Evolutionary conservation across 2,888 invertebrate genomes (phyloP).

Genomic region (Seira musarum): DNA sequence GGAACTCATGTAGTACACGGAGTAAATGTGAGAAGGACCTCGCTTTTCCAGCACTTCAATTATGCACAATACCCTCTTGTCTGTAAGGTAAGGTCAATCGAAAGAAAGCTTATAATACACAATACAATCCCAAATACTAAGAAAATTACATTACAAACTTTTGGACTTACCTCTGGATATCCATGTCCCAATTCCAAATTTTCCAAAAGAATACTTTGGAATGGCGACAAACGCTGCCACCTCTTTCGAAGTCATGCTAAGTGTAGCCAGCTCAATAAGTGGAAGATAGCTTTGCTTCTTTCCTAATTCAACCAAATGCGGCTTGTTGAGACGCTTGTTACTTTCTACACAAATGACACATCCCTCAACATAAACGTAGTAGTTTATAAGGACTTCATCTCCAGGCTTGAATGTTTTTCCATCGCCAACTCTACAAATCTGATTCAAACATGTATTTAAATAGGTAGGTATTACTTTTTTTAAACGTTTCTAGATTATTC

Average conservation of each 20-base stretch:
- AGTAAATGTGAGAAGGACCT: slow-evolving; percentile 9
- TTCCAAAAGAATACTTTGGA: slow-evolving; percentile 10
- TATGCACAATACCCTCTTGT: slow-evolving; percentile 17
- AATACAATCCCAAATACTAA: not conserved
- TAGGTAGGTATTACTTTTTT: no score
- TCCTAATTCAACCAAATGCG: not conserved
- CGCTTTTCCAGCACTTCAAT: slow-evolving; percentile 21
- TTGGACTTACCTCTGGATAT: slow-evolving; percentile 16
- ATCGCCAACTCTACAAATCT: not conserved
- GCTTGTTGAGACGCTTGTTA: slow-evolving; percentile 10
- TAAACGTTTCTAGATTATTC: no score
- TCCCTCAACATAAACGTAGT: slow-evolving; percentile 20
- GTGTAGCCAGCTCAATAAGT: not conserved
- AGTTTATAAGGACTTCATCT: slow-evolving; percentile 18
- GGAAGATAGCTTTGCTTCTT: not conserved
- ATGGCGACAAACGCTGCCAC: slow-evolving; percentile 17
- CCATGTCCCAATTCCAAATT: slow-evolving; percentile 1
- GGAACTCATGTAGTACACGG: slow-evolving; percentile 2
- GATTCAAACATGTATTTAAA: no score
- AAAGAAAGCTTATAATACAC: not conserved
- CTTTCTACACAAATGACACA: not conserved
- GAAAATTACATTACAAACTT: no score
- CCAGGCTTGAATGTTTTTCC: not conserved
- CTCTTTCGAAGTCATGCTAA: slow-evolving; percentile 24
- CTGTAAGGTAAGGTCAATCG: not conserved